A percentile compares a stretch with the other conserved stretches of the same genome.
Conservation (phyloP, 2,888 invertebrate species). For the Peribatodes rhomboidaria region DNA sequence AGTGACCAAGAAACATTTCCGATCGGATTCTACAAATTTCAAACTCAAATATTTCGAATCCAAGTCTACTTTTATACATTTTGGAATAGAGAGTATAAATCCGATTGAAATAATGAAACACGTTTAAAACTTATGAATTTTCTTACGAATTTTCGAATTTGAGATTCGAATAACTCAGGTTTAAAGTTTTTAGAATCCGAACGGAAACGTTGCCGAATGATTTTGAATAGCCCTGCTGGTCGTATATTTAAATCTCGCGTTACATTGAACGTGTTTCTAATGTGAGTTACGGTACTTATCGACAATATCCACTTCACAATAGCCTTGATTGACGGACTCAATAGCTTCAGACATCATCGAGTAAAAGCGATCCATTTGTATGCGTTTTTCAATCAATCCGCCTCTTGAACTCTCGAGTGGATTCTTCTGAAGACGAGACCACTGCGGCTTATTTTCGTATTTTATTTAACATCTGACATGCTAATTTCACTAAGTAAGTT, state of each 20-base stretch:
- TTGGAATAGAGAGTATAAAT: too few species aligned
- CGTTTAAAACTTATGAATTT: background rate
- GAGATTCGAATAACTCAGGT: too few species aligned
- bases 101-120: too few species aligned
- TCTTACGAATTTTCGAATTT: too few species aligned
- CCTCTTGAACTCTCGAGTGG: conserved; percentile 63
- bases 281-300: conserved; percentile 34
- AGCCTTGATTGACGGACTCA: conserved; percentile 53
- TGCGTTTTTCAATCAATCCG: conserved; percentile 62
- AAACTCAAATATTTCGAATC: too few species aligned
- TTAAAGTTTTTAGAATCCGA: too few species aligned
- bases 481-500: too few species aligned
- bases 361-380: conserved; percentile 55
- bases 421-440: conserved; percentile 77
- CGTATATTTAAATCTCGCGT: conserved; percentile 2
- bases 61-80: background rate
- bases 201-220: too few species aligned
- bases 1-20: too few species aligned
- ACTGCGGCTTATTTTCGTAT: too few species aligned
- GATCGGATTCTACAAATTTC: too few species aligned
- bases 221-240: conserved; percentile 1
- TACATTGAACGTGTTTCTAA: conserved; percentile 22
- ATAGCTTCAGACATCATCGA: conserved; percentile 58
- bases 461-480: too few species aligned
- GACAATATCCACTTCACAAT: conserved; percentile 33